Evolutionary conservation across 2,797 vertebrate genomes (phyloP).

Genomic region (Sebastes itinus): DNA sequence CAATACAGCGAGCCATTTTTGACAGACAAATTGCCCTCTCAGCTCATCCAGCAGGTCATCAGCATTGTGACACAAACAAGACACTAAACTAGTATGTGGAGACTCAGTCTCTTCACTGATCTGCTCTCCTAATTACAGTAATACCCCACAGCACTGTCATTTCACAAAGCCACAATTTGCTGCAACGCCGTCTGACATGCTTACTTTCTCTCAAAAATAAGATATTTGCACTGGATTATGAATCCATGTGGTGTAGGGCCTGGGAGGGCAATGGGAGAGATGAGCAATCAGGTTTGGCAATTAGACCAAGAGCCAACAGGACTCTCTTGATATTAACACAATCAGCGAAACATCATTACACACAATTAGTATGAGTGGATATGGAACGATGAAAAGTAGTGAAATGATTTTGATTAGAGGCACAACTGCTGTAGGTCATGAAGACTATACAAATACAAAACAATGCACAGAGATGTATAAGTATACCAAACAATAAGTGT

Average conservation of each 20-base stretch:
- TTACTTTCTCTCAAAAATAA: constrained; percentile 31
- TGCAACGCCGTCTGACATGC: neutral
- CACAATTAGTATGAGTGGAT: constrained; percentile 32
- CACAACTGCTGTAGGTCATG: constrained; percentile 1
- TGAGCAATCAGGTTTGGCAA: constrained; percentile 54
- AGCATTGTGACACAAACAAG: neutral
- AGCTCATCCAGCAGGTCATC: constrained; percentile 2
- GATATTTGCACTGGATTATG: constrained; percentile 20
- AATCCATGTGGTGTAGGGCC: constrained; percentile 15
- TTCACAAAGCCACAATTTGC: constrained; percentile 42
- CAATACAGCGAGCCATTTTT: neutral
- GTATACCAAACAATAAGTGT: neutral
- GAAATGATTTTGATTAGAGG: constrained; percentile 15
- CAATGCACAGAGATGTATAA: neutral
- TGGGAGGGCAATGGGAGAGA: constrained; percentile 34
- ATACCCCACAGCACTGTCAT: constrained; percentile 41
- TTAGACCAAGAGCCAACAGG: constrained; percentile 48
- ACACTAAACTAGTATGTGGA: neutral
- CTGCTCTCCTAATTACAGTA: constrained; percentile 51
- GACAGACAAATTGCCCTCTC: constrained; percentile 1
- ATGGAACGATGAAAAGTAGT: constrained; percentile 4
- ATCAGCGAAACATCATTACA: constrained; percentile 51
- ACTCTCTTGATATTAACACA: constrained; percentile 44
- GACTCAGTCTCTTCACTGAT: constrained; percentile 9
- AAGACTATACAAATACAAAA: neutral